These are phyloP conservation scores for Diplodus puntazzo DNA, from an alignment of 2,797 vertebrate species.

Conservation along the genomic window DNA sequence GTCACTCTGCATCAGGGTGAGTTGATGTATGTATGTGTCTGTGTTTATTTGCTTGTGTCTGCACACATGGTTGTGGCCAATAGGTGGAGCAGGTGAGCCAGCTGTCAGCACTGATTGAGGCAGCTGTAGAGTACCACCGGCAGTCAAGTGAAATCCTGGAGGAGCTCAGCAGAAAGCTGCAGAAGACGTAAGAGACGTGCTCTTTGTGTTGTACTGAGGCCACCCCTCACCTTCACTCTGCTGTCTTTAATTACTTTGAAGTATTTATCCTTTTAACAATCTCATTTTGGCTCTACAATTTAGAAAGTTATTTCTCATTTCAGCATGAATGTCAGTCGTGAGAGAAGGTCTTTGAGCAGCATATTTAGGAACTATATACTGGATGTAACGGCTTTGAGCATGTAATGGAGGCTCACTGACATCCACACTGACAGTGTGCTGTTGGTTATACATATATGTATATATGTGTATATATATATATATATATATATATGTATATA, in stretches of 20 bases:
- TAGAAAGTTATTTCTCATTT: not conserved
- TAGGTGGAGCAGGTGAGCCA: constrained; percentile 96
- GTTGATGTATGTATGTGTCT: not conserved
- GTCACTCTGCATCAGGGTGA: not conserved
- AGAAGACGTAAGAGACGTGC: constrained; percentile 84
- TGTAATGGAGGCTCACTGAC: not conserved
- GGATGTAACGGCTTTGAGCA: too few relatives aligned
- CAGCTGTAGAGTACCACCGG: constrained; percentile 90
- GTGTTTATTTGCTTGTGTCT: not conserved
- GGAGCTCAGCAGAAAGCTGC: constrained; percentile 89
- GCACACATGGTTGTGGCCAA: constrained; percentile 10
- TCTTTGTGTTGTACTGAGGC: not conserved
- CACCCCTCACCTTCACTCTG: not conserved
- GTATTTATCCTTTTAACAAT: not conserved
- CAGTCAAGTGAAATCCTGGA: constrained; percentile 91
- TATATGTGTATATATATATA: too few relatives aligned
- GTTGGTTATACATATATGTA: too few relatives aligned
- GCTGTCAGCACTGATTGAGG: constrained; percentile 90
- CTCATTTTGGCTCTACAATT: not conserved
- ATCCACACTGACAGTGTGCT: not conserved
- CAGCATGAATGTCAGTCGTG: not conserved
- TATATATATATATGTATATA: too few relatives aligned
- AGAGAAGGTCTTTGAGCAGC: not conserved
- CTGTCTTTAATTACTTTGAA: not conserved
- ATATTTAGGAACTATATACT: too few relatives aligned